Evolutionary conservation across 2,888 invertebrate species (phyloP), one percentile per base, ranked within the genome.

Genomic region (Cactoblastis cactorum): DNA sequence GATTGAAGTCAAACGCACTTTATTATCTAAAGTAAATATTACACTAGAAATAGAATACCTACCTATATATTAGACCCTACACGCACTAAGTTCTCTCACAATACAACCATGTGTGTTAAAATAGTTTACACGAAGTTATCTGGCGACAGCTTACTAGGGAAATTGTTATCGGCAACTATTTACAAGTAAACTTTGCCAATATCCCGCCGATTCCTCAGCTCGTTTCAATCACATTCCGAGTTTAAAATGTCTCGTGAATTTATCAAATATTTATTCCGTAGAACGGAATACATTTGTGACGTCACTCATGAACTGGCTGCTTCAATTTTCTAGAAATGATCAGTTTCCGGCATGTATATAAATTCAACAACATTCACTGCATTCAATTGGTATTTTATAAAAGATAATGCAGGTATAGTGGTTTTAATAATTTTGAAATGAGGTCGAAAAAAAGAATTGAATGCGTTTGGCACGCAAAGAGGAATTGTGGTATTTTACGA

Each of bases 141-240:
- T 55, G 52, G 54, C 62, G 66, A 69, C 63, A 63, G n/a, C n/a
- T n/a, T n/a, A n/a, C n/a, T n/a, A n/a, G 61, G 69, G 62, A 65
- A 67, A 69, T 67, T 65, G 65, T 65, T 54, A 65, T 58, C 58
- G 57, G 39, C 53, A 67, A 67, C 66, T 69, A 69, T 67, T 67
- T 64, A 57, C 54, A 52, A 52, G 18, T 45, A 57, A 67, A 67
- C 65, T 69, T 69, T 67, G 52, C 61, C 65, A 69, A 67, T 69
- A 67, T 67, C 63, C 63, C 57, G 53, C 54, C 48, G 46, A 54
- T 45, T 45, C 45, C 53, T 38, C 45, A 39, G 51, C 51, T 57
- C 50, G 53, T 41, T 52, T 49, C 46, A 53, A 51, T 35, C 34
- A 46, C 46, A 22, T 46, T 46, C 33, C 18, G 18, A 17, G 33